Evolutionary conservation across 37 sponge, comb jelly and placozoan genomes (phyloP), one percentile per base, ranked within the genome.

Genomic region (Mnemiopsis leidyi): DNA sequence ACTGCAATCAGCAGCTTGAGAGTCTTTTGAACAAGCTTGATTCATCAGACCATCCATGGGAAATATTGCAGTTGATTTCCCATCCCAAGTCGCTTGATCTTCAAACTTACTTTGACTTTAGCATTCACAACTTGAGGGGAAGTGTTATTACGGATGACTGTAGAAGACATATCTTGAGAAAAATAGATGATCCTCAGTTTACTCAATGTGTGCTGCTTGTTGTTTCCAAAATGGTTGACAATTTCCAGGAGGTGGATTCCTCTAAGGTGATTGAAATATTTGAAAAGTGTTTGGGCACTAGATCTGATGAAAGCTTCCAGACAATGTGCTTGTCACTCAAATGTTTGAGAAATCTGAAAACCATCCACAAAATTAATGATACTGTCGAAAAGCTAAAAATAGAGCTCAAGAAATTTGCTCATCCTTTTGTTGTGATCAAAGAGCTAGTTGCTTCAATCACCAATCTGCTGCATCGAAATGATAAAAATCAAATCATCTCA

Each of bases 301-400:
- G 79, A 32, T 77, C 79, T 9, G 79, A 77, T 32, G 79, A 77
- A 33, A 77, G 79, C 36, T 77, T 20, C 36, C 79, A 77, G 18
- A 77, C 79, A 28, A 77, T 77, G 34, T 77, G 79, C 32, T 34
- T 77, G 20, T 13, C 32, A 31, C 18, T 77, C 9, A 16, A 1
- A 28, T 77, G 79, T 32, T 32, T 77, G 20, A 77, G 79, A 77
- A 77, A 32, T 13, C 26, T 77, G 34, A 32, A 31, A 3, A 16
- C 5, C 0, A 0, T 77, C 20, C 1, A 28, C 18, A 18, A 32
- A 21, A 28, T 9, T 32, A 36, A 77, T 77, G 79, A 28, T 28
- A 77, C 33, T 77, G 36, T 77, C 33, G 36, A 77, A 1, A 77
- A 77, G 33, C 36, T 77, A 31, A 77, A 3, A 5, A 1, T 32